These are phyloP conservation scores for Lucinisca nassula DNA, from an alignment of 2,888 invertebrate species.

Conservation along the genomic window DNA sequence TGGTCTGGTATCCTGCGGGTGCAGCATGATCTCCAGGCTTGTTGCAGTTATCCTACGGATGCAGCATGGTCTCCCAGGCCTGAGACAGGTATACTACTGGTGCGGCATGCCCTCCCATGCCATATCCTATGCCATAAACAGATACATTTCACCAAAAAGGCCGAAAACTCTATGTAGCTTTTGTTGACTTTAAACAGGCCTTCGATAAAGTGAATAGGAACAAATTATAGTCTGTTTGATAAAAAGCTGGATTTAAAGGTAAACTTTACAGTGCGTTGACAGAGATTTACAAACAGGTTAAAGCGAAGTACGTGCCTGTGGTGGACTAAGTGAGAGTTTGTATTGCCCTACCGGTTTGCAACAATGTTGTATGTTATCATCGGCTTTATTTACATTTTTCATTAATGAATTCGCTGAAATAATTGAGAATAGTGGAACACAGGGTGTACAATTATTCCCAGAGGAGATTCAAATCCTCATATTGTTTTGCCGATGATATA, in stretches of 20 bases:
- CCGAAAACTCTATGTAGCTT: not conserved
- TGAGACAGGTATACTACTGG: too few species aligned
- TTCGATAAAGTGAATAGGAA: not conserved
- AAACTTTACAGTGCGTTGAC: not conserved
- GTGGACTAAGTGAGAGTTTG: not conserved
- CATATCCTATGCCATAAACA: too few species aligned
- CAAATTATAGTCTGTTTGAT: not conserved
- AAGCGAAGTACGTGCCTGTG: slow-evolving; percentile 22
- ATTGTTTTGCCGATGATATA: slow-evolving; percentile 60
- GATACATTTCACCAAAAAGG: too few species aligned
- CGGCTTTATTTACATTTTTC: slow-evolving; percentile 30
- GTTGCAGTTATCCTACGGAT: too few species aligned
- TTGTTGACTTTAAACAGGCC: not conserved
- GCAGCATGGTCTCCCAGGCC: too few species aligned
- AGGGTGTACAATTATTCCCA: slow-evolving; percentile 20
- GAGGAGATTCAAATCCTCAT: slow-evolving; percentile 12
- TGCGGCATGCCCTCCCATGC: too few species aligned
- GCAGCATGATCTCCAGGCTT: too few species aligned
- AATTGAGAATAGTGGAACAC: not conserved
- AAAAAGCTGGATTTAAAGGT: not conserved
- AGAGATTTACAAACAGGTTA: slow-evolving; percentile 22
- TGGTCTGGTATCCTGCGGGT: too few species aligned
- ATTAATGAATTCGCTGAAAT: slow-evolving; percentile 6
- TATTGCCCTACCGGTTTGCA: slow-evolving; percentile 30
- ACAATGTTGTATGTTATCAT: slow-evolving; percentile 35